A percentile compares a stretch with the other conserved stretches of the same genome.
phyloP scores from a whole-genome alignment of 2,888 invertebrate genomes.

The Digitonthophagus gazella region DNA sequence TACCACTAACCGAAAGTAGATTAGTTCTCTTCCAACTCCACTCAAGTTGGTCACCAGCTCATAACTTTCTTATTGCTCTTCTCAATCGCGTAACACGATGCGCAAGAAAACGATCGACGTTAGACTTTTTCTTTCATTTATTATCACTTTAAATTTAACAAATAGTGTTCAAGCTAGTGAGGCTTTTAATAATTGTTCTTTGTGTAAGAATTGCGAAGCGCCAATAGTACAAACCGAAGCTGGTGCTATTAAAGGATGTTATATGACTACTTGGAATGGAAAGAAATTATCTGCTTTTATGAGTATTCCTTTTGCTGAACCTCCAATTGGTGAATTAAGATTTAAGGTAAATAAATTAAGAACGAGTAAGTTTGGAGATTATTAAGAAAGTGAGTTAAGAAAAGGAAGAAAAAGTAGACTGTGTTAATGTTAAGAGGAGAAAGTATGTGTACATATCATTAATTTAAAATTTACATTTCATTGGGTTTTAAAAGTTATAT shows the following conservation, averaged over 20 bases:
- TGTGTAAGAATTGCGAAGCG: conserved; percentile 13
- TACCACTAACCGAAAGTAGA: neutral
- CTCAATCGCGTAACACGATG: neutral
- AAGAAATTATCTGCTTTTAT: conserved; percentile 52
- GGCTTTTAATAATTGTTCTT: conserved; percentile 14
- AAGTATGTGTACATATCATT: too few species aligned
- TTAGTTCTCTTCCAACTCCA: neutral
- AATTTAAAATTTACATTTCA: too few species aligned
- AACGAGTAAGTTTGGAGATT: too few species aligned
- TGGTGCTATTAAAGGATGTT: conserved; percentile 49
- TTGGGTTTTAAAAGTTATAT: too few species aligned
- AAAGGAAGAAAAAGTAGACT: neutral
- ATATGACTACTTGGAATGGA: conserved; percentile 46
- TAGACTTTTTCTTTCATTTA: neutral
- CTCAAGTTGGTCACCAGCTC: neutral
- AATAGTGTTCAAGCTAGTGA: neutral
- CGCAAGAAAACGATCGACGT: neutral
- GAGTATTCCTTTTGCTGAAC: conserved; percentile 50
- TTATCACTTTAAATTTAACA: neutral
- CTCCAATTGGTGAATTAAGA: conserved; percentile 46
- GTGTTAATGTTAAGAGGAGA: too few species aligned
- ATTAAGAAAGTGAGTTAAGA: neutral
- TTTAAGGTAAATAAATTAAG: conserved; percentile 47
- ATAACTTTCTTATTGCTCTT: neutral
- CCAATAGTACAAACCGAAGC: conserved; percentile 44